phyloP scores from a whole-genome alignment of 2,113 vertebrate genomes.

The Hyla sarda region DNA sequence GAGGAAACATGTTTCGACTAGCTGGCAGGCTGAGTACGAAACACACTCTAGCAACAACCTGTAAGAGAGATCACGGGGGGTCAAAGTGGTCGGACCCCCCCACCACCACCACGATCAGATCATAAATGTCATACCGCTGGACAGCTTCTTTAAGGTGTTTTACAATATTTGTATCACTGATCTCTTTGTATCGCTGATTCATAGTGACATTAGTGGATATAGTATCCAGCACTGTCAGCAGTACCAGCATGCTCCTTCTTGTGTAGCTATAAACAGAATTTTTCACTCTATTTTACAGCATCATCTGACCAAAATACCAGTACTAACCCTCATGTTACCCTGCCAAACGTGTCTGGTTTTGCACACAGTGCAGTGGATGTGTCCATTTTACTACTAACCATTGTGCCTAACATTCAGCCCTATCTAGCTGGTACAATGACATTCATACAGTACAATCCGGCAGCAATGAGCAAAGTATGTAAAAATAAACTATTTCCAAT shows the following conservation, averaged over 20 bases:
- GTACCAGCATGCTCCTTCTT: constrained; percentile 15
- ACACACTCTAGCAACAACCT: no score
- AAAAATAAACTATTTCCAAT: background rate
- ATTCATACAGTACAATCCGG: background rate
- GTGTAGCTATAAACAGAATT: background rate
- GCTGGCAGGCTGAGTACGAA: no score
- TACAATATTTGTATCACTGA: background rate
- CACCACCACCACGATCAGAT: no score
- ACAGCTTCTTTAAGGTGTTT: background rate
- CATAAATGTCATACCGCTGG: no score
- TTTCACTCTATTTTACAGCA: background rate
- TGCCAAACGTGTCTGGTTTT: background rate
- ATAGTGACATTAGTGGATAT: background rate
- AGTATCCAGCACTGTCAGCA: background rate
- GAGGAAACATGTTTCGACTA: no score
- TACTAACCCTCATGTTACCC: background rate
- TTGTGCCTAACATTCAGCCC: background rate
- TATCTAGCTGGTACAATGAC: background rate
- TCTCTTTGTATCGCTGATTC: background rate
- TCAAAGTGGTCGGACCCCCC: no score
- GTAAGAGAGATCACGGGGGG: no score
- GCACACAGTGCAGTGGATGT: background rate
- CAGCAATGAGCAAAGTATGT: background rate
- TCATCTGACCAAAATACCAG: background rate
- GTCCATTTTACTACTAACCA: background rate